Evolutionary conservation across 2,113 vertebrate species (phyloP).

Genomic region (Platycercus adscitus): DNA sequence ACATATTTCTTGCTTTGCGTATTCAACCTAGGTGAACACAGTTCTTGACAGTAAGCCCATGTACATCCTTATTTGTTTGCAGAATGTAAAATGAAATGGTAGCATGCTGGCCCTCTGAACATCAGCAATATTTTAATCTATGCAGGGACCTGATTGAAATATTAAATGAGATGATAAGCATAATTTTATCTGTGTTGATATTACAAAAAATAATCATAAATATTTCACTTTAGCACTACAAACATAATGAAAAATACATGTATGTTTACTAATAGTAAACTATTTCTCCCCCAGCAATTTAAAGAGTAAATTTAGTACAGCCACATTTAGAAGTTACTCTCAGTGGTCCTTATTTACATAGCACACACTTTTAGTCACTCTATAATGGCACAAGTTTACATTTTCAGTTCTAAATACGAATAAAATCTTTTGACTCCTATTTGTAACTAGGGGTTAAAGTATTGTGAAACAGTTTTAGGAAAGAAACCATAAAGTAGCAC

Average conservation of each 20-base stretch:
- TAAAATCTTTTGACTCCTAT: background rate
- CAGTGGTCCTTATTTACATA: background rate
- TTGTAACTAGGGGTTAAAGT: background rate
- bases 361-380: background rate
- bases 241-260: background rate
- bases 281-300: background rate
- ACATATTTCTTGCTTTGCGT: conserved; percentile 1
- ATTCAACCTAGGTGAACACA: background rate
- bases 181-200: conserved; percentile 19
- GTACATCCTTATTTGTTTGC: background rate
- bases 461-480: background rate
- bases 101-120: conserved; percentile 2
- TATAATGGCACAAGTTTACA: background rate
- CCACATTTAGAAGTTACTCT: background rate
- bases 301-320: background rate
- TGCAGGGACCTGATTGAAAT: conserved; percentile 35
- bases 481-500: background rate
- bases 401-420: background rate
- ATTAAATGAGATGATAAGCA: conserved; percentile 37
- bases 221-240: conserved; percentile 1
- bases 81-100: conserved; percentile 1
- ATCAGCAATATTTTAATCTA: conserved; percentile 51
- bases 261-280: background rate
- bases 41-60: background rate
- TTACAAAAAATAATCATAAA: conserved; percentile 37